Conservation (phyloP, 2,797 vertebrate genomes). For the Pelodytes ibericus region DNA sequence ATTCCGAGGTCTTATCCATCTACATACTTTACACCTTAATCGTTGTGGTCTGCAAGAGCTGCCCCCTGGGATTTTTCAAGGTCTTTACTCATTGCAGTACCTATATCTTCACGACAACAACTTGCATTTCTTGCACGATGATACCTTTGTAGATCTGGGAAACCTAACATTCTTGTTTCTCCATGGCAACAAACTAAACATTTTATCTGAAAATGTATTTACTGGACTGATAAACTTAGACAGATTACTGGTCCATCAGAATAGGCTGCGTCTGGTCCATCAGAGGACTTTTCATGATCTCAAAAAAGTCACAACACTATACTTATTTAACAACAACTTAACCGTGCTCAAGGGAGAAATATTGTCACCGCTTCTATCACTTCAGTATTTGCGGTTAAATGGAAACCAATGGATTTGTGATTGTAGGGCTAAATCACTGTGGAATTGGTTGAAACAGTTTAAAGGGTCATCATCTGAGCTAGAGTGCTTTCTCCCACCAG, state of each 20-base stretch:
- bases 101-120: conserved; percentile 97
- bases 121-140: conserved; percentile 85
- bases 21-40: conserved; percentile 93
- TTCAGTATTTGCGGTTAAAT: conserved; percentile 94
- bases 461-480: conserved; percentile 94
- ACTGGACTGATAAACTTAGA: conserved; percentile 89
- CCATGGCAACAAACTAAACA: conserved; percentile 94
- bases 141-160: conserved; percentile 93
- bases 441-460: conserved; percentile 97
- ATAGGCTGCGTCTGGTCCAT: conserved; percentile 85
- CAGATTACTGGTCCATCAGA: conserved; percentile 92
- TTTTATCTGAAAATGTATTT: conserved; percentile 91
- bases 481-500: conserved; percentile 84
- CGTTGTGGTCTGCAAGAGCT: conserved; percentile 92
- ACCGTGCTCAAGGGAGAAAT: conserved; percentile 87
- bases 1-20: conserved; percentile 87
- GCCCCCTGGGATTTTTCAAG: conserved; percentile 86
- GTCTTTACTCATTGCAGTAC: conserved; percentile 92
- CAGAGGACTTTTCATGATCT: conserved; percentile 88
- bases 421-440: conserved; percentile 90
- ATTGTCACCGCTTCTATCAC: conserved; percentile 84
- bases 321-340: conserved; percentile 95
- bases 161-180: conserved; percentile 97
- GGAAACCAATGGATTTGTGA: conserved; percentile 98
- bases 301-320: conserved; percentile 90